Base-by-base conservation (phyloP, 2,113 vertebrate species). In the Pogona vitticeps region DNA sequence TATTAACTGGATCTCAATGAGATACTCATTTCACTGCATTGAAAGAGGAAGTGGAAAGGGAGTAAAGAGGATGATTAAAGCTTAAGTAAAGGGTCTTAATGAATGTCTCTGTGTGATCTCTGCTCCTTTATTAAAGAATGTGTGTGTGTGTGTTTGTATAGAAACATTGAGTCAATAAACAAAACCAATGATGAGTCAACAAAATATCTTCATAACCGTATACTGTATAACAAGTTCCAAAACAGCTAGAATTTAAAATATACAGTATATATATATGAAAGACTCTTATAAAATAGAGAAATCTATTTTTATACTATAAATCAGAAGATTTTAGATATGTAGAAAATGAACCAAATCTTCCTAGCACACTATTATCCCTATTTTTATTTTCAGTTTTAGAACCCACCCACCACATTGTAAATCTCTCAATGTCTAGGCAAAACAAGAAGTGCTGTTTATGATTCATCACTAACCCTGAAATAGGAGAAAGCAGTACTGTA, bases 1-100 rank as follows among this genome's bases (percentile, higher is more conserved):
- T 92, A 1, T 88, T 93, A 63, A 76, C 3, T 79, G 21, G 31
- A 84, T 85, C 80, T 87, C 76, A 7, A 26, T 56, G 40, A 40
- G 77, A 56, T 73, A 46, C 87, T 89, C 38, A 80, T 89, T 88
- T 86, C 0, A 1, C 3, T 70, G 59, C 81, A 86, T 70, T 76
- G 52, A 6, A 9, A 88, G 76, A 91, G 15, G 56, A 87, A 13
- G 67, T 73, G 59, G 61, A 83, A 10, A 46, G 38, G 26, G 65
- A 88, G 68, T 72, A 68, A 80, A 81, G 59, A 85, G 0, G 0
- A 38, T 80, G 79, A 80, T 80, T 86, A 82, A 80, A 33, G 28
- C 18, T 56, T 61, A 78, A 18, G 23, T 61, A 67, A 90, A 83
- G 7, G 36, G 5, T 89, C 76, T 46, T 12, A 52, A 78, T 84